Base-by-base conservation (phyloP, 2,888 invertebrate species). In the Nomada hirtipes region DNA sequence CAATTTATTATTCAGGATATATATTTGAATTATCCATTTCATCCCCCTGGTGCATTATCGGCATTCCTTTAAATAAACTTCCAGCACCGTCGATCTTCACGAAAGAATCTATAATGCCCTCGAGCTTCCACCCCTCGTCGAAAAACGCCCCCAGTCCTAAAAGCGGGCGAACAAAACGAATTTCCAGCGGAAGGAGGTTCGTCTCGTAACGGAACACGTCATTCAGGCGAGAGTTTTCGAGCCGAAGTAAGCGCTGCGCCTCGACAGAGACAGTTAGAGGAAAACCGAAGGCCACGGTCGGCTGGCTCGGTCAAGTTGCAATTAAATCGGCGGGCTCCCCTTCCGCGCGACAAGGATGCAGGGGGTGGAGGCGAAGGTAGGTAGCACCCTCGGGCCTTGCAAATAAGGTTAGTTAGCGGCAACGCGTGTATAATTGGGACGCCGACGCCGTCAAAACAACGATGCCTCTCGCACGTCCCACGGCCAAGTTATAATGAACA, bases 361-460 rank as follows among this genome's bases (percentile, higher is more conserved):
- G 59, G 53, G 55, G 23, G 63, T 55, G 63, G 63, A 13, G 55
- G 72, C 61, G 53, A 75, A 68, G 47, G 59, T 63, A 70, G 78
- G 77, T 77, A 79, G 70, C 85, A 84, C 86, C 86, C 89, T 88
- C 85, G 88, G 86, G 87, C 86, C 72, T 86, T 78, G 90, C 90
- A 92, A 92, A 91, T 91, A 91, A 92, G 92, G 91, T 91, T 92
- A 92, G 92, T 92, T 92, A 92, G 92, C 89, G 85, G 89, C 90
- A 91, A 91, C 91, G 92, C 92, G 91, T 89, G 89, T 91, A 91
- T 92, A 92, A 92, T 92, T 92, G 91, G 92, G 88, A 87, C 88
- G 88, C 85, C 90, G 81, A 83, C 86, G 88, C 84, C 90, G 86
- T 90, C 91, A 90, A 81, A 82, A 90, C 91, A 90, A 80, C 81